Evolutionary conservation across 2,113 vertebrate genomes (phyloP), one percentile per base, ranked within the genome.

Genomic region (Saguinus imperator): DNA sequence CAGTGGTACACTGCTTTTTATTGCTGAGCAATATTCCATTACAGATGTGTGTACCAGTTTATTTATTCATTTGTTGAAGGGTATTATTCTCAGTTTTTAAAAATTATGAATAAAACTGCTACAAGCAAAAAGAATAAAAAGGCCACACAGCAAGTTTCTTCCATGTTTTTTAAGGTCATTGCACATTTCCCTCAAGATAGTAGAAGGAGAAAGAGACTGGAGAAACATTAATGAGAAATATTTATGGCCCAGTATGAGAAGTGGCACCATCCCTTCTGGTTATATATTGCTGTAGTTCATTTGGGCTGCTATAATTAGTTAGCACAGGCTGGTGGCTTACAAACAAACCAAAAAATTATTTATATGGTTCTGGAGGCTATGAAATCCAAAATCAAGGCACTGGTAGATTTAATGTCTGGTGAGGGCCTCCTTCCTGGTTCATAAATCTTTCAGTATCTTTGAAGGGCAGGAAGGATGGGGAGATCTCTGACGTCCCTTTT

Each of bases 31-130:
- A 13, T 73, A 94, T 87, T 81, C 29, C 35, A 86, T 75, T 91
- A 3, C 55, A 82, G 82, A 89, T 13, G 35, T 77, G 6, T 86
- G 40, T 64, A 64, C 6, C 52, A 79, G 25, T 89, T 89, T 94
- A 52, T 52, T 52, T 17, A 84, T 87, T 90, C 48, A 89, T 40
- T n/a, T 61, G 6, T 58, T 95, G 40, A 84, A 91, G 37, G 37
- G 75, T 87, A 32, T 83, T 87, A 92, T 89, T 72, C 50, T 16
- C 64, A 45, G 48, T 14, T 92, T 97, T 95, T 92, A 8, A 64
- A 25, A 76, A 64, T 70, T 81, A 81, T 77, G 50, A 95, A 37
- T 96, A 86, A 86, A 94, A 73, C 85, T 72, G 29, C 21, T 73
- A 21, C 68, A 68, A 40, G 18, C 29, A 61, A 52, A 17, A 52